Base-by-base conservation (phyloP, 2,888 invertebrate genomes). In the Meloe dianella region DNA sequence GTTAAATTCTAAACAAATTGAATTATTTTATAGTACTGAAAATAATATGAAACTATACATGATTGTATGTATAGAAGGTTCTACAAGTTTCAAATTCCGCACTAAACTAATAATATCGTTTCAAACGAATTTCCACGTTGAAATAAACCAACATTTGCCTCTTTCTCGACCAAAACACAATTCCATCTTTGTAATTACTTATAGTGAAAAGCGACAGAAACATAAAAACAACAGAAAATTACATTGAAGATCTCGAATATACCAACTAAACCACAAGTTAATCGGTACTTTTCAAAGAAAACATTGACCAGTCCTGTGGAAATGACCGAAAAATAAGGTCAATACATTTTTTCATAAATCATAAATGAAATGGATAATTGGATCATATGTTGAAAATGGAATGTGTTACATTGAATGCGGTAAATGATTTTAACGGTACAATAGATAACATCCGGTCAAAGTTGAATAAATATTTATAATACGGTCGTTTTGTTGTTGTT, bases 341-440 rank as follows among this genome's bases (percentile, higher is more conserved):
- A 8, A 12, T 3, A 3, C 10, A 12, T 17, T 41, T 41, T 41
- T 41, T 41, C 17, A 20, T 22, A 12, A 24, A 54, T 14, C 7
- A 24, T 54, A 14, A 54, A 54, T 8, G 2, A 10, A 20, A 47
- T 7, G 27, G 27, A 27, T 41, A 47, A 54, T 54, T 22, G 54
- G 20, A 24, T 54, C 6, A 17, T 47, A 54, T 54, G 24, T 24
- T 14, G 14, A 54, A 54, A 24, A 54, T 54, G 54, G 54, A 10
- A 54, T 54, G 54, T 54, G 54, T 24, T 54, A 54, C 54, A 54
- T 54, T 54, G 14, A 12, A 54, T 54, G 54, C 32, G 59, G 32
- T 59, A 38, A 59, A 59, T 14, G 20, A 59, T 24, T 59, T 59
- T 59, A 59, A 59, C 59, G 59, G 59, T 59, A 59, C 59, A 59